Evolutionary conservation across 2,113 vertebrate species (phyloP).

Genomic region (Corythoichthys haematopterus): DNA sequence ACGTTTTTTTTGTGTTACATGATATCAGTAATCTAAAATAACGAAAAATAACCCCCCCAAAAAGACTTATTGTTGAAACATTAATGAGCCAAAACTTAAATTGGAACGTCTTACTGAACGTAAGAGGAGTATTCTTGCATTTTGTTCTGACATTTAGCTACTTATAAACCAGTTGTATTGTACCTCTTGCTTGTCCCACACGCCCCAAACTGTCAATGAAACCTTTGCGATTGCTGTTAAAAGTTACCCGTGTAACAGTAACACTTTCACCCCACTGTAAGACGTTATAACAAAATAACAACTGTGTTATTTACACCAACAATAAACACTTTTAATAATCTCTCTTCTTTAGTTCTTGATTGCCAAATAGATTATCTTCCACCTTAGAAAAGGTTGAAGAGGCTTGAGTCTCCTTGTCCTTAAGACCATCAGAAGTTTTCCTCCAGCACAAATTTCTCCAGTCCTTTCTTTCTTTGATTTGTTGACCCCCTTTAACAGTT

Average conservation of each 20-base stretch:
- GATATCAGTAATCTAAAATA: neutral
- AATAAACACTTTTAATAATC: constrained; percentile 41
- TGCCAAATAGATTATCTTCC: constrained; percentile 24
- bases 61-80: neutral
- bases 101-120: neutral
- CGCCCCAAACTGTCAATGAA: neutral
- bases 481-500: neutral
- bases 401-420: constrained; percentile 16
- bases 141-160: neutral
- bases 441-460: constrained; percentile 8
- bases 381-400: constrained; percentile 2
- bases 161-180: neutral
- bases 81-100: neutral
- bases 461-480: constrained; percentile 19
- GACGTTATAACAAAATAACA: constrained; percentile 51
- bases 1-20: neutral
- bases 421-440: constrained; percentile 7
- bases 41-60: neutral
- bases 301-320: constrained; percentile 48
- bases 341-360: constrained; percentile 43
- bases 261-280: constrained; percentile 30
- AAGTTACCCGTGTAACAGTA: constrained; percentile 38
- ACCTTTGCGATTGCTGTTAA: constrained; percentile 35
- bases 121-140: neutral
- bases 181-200: neutral